Conservation (phyloP, 2,888 invertebrate genomes). For the Caenorhabditis angaria region DNA sequence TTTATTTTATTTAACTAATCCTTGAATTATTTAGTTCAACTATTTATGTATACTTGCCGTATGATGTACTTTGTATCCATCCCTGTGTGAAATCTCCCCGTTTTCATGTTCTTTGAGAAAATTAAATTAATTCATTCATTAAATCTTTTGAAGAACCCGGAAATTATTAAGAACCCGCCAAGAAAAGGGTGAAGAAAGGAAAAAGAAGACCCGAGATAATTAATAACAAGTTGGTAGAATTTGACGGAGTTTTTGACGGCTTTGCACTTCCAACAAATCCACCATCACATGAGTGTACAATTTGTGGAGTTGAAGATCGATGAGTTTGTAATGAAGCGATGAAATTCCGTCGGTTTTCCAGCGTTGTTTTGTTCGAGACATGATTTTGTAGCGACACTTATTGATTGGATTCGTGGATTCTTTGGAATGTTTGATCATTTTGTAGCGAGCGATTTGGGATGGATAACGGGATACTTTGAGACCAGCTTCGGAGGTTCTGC, state of each 20-base stretch:
- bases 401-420: conserved; percentile 81
- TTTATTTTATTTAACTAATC: too few relatives aligned
- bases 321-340: conserved; percentile 72
- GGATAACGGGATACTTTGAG: conserved; percentile 92
- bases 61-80: too few relatives aligned
- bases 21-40: too few relatives aligned
- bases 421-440: conserved; percentile 91
- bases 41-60: too few relatives aligned
- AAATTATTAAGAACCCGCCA: too few relatives aligned
- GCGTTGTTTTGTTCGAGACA: conserved; percentile 73
- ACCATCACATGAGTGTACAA: conserved; percentile 64
- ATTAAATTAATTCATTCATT: too few relatives aligned
- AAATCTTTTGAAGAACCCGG: too few relatives aligned
- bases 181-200: neutral
- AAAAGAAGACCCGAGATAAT: neutral
- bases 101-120: too few relatives aligned
- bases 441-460: conserved; percentile 89
- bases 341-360: conserved; percentile 74
- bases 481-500: conserved; percentile 62
- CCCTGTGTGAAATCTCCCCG: too few relatives aligned
- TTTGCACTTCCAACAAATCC: conserved; percentile 66
- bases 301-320: conserved; percentile 37
- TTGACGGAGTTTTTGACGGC: conserved; percentile 39
- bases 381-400: conserved; percentile 75
- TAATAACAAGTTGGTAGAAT: conserved; percentile 33